Evolutionary conservation across 2,113 vertebrate species (phyloP), one percentile per base, ranked within the genome.

Genomic region (Oreamnos americanus): DNA sequence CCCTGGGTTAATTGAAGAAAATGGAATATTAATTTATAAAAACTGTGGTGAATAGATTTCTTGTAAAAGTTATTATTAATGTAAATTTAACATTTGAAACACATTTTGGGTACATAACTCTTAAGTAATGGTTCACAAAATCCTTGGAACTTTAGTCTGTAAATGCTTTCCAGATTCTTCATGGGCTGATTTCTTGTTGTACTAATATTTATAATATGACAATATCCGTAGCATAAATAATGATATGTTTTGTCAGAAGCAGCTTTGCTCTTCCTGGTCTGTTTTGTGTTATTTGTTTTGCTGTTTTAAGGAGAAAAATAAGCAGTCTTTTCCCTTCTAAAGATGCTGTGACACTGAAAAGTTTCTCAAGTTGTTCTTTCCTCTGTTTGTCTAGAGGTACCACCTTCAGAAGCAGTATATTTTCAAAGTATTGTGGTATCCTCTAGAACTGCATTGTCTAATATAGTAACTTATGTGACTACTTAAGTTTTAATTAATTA

Each of bases 51-150:
- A 88, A 96, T 62, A 93, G 7, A 84, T 64, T 97, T 97, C 55
- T 86, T 78, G 26, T 53, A 88, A n/a, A 78, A 96, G 45, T 96
- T 96, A 84, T 58, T 95, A 45, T 90, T 89, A 88, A 91, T 96
- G 83, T 93, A 91, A 97, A 91, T 89, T 95, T 83, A 95, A 93
- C 94, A 94, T 94, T 96, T 90, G 97, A 95, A 97, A 97, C 83
- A 76, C 51, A 97, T 96, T 86, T 90, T 13, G 47, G 67, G 51
- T 91, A 45, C 39, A 45, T 62, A 85, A 89, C 28, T 49, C 79
- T 64, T 78, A 86, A 97, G 36, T 60, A 92, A 47, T 47, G 30
- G 58, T 78, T 96, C 82, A 86, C 55, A 76, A 62, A 87, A 76
- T 94, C 67, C 62, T 92, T 93, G 78, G 62, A 93, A 91, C 82